Evolutionary conservation across 2,888 invertebrate species (phyloP), one percentile per base, ranked within the genome.

Genomic region (Leucoma salicis): DNA sequence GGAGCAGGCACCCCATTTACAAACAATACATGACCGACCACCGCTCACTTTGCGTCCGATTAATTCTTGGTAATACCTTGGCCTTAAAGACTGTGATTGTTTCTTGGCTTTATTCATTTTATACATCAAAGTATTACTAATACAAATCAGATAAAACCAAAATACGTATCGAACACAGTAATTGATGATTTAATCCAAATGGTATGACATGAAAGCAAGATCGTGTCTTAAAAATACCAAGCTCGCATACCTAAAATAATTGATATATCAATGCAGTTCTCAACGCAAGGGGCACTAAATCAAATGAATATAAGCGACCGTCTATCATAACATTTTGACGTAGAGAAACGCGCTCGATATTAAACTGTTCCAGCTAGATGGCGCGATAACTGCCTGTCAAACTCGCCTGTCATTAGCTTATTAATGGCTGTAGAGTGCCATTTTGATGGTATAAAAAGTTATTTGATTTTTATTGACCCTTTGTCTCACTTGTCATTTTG

Each of bases 201-300:
- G 49, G 72, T 73, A 75, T 78, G 88, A 86, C 88, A 86, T 84
- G 88, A 85, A 84, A 85, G 82, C 82, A 82, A 87, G 83, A 82
- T 83, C 82, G 74, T 82, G 82, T 70, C 68, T 81, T 73, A 71
- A 81, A 78, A 83, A 88, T 87, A 81, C 85, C 87, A 79, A 55
- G 70, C 79, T 75, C 76, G 74, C 80, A 86, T 88, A 73, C 81
- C 70, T 78, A 48, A 76, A 84, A 88, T 87, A 74, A 86, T 88
- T 89, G 87, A 89, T 89, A 87, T 81, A 89, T 88, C 87, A 89
- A 83, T 85, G 83, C 84, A 84, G 74, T 75, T 77, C 78, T 72
- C 78, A 66, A 74, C 71, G 68, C 74, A 70, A 78, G 82, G 72
- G 75, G 76, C 75, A 87, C 83, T 89, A 85, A 87, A 89, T 89